phyloP scores from a whole-genome alignment of 2,113 vertebrate species.

The Albula glossodonta region DNA sequence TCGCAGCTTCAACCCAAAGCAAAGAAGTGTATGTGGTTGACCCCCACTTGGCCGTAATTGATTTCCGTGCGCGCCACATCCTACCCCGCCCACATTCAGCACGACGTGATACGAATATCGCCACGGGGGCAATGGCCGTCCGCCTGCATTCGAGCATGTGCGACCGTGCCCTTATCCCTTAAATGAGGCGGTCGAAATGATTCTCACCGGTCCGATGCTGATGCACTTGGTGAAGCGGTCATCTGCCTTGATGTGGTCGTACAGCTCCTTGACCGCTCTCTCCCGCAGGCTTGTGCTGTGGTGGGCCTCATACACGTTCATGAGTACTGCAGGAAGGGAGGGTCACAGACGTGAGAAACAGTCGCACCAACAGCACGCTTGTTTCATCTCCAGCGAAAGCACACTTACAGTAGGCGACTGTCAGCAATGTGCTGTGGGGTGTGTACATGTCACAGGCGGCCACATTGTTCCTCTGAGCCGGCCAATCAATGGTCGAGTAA shows the following conservation, averaged over 20 bases:
- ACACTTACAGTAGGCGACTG: slow-evolving; percentile 70
- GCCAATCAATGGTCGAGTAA: slow-evolving; percentile 86
- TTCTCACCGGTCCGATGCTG: slow-evolving; percentile 87
- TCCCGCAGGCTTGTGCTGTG: slow-evolving; percentile 76
- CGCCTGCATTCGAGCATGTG: too few species aligned
- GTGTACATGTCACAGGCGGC: slow-evolving; percentile 84
- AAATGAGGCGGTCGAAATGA: too few species aligned
- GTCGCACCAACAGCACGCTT: background rate
- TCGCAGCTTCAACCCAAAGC: too few species aligned
- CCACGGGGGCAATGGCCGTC: too few species aligned
- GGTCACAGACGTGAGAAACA: background rate
- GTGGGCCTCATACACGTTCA: slow-evolving; percentile 86
- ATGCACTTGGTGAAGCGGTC: slow-evolving; percentile 90
- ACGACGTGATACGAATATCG: too few species aligned
- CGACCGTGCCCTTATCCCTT: background rate
- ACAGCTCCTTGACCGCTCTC: slow-evolving; percentile 73
- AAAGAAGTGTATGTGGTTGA: too few species aligned
- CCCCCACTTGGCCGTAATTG: too few species aligned
- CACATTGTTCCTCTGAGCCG: slow-evolving; percentile 84
- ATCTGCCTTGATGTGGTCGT: slow-evolving; percentile 86
- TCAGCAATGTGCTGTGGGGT: slow-evolving; percentile 84
- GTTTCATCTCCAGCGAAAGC: background rate
- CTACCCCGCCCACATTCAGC: too few species aligned
- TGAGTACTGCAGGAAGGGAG: slow-evolving; percentile 64
- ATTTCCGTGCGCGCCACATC: too few species aligned